A percentile compares a stretch with the other conserved stretches of the same genome.
These are phyloP conservation scores for Leptopilina drosophilae DNA, from an alignment of 2,888 invertebrate species.

Conservation along the genomic window DNA sequence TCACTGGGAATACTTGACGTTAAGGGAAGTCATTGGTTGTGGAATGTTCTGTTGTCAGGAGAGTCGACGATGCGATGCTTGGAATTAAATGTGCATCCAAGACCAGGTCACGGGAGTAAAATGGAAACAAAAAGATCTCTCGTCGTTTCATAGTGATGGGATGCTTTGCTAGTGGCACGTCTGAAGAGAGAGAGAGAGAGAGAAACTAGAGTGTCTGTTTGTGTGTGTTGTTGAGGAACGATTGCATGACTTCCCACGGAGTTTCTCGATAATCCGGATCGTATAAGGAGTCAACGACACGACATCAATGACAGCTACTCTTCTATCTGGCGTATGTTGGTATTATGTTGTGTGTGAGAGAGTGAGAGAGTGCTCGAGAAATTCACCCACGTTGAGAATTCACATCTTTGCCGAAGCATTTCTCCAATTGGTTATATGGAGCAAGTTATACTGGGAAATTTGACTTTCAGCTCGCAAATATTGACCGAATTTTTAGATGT, in stretches of 20 bases:
- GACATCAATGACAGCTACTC: slow-evolving; percentile 38
- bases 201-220: not conserved
- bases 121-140: slow-evolving; percentile 52
- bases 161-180: not conserved
- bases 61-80: slow-evolving; percentile 52
- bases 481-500: not conserved
- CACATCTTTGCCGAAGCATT: slow-evolving; percentile 38
- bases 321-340: not conserved
- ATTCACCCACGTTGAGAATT: slow-evolving; percentile 2
- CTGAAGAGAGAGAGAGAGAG: not conserved
- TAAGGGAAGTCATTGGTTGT: slow-evolving; percentile 46
- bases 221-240: not conserved
- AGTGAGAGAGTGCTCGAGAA: not conserved
- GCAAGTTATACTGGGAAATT: not conserved
- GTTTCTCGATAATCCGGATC: slow-evolving; percentile 22
- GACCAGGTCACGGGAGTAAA: slow-evolving; percentile 43
- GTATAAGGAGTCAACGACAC: slow-evolving; percentile 29
- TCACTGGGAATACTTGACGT: slow-evolving; percentile 35
- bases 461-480: not conserved
- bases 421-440: slow-evolving; percentile 48
- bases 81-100: slow-evolving; percentile 56
- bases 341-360: not conserved
- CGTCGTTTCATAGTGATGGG: not conserved
- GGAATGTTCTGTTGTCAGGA: slow-evolving; percentile 62
- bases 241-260: slow-evolving; percentile 15